Conservation (phyloP, 2,797 vertebrate genomes). For the Ispidina picta region DNA sequence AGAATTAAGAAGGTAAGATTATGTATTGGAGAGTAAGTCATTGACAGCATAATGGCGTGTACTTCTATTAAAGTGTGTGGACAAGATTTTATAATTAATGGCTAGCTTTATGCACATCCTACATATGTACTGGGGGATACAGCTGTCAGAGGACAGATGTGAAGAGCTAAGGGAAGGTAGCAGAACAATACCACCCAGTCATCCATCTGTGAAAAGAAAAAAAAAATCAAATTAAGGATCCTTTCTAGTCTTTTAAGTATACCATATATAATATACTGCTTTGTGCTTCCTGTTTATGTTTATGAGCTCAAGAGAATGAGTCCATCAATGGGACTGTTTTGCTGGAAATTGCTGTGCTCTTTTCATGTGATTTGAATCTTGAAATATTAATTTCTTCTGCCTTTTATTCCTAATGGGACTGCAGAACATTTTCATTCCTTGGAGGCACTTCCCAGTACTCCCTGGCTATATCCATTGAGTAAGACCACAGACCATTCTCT, state of each 20-base stretch:
- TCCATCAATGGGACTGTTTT: not conserved
- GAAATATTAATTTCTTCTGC: not conserved
- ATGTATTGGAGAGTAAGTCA: not conserved
- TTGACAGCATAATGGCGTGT: not conserved
- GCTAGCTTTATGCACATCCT: not conserved
- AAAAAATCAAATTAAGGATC: not conserved
- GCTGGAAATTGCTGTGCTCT: not conserved
- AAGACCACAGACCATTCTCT: not conserved
- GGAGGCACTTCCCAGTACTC: not conserved
- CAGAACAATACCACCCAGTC: not conserved
- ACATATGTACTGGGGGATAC: not conserved
- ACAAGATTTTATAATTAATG: not conserved
- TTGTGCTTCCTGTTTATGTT: not conserved
- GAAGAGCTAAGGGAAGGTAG: not conserved
- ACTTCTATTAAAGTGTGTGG: not conserved
- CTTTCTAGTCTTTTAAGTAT: not conserved
- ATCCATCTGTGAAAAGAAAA: not conserved
- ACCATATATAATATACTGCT: not conserved
- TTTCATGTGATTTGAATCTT: not conserved
- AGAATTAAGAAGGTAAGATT: constrained; percentile 36
- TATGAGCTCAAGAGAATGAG: not conserved
- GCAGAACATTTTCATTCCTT: not conserved
- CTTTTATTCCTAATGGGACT: not conserved
- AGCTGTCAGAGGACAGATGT: not conserved
- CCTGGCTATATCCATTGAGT: not conserved